Percentiles rank a stretch among this genome's conserved stretches.
Conservation (phyloP, 2,888 invertebrate genomes). For the Caenorhabditis macrosperma region DNA sequence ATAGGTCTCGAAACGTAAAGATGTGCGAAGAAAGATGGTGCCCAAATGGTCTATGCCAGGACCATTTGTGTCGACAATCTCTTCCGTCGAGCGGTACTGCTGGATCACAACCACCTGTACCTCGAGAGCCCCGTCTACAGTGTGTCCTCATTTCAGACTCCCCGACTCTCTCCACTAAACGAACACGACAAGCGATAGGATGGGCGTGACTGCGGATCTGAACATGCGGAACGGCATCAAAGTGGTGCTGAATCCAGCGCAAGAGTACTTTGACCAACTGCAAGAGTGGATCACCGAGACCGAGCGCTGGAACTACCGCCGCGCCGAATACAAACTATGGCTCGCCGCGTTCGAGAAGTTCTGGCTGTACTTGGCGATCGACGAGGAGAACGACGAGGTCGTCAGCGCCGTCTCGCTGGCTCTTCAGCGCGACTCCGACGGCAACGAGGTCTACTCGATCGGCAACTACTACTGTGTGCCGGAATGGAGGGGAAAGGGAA, state of each 20-base stretch:
- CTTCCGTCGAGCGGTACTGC: constrained; percentile 37
- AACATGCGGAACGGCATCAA: constrained; percentile 55
- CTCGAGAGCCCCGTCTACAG: background rate
- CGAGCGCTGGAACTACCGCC: constrained; percentile 57
- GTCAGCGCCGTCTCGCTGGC: constrained; percentile 44
- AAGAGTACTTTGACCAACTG: constrained; percentile 46
- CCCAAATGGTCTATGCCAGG: constrained; percentile 58
- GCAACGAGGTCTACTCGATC: constrained; percentile 46
- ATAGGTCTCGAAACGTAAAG: constrained; percentile 23
- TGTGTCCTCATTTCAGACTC: constrained; percentile 20
- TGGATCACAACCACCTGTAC: constrained; percentile 25
- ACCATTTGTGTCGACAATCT: constrained; percentile 47
- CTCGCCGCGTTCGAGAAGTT: constrained; percentile 47
- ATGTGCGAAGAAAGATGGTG: constrained; percentile 42
- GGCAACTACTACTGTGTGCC: constrained; percentile 60
- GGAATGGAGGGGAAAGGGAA: constrained; percentile 59
- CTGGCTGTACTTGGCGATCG: constrained; percentile 54
- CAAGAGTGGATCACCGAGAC: constrained; percentile 57
- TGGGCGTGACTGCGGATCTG: constrained; percentile 45
- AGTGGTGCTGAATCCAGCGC: constrained; percentile 50
- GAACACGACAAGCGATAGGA: constrained; percentile 12
- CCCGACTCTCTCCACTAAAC: constrained; percentile 30
- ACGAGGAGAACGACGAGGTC: constrained; percentile 48
- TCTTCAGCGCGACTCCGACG: constrained; percentile 14
- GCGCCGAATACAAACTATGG: constrained; percentile 49